These are phyloP conservation scores for Ramphastos sulfuratus DNA, from an alignment of 2,113 vertebrate genomes.

Conservation along the genomic window DNA sequence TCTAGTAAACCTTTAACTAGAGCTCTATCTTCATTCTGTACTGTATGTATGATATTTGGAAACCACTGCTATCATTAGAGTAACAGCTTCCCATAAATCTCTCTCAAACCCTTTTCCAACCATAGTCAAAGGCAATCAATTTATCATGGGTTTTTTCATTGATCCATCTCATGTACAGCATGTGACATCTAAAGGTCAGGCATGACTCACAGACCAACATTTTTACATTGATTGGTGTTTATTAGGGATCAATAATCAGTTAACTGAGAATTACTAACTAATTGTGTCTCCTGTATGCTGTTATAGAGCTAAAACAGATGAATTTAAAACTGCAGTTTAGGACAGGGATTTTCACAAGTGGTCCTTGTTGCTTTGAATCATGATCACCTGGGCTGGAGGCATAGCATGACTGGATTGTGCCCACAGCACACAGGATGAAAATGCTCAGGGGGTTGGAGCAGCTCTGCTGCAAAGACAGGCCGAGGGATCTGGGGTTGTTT, in stretches of 20 bases:
- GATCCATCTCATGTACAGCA: background rate
- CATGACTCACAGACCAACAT: background rate
- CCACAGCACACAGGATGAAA: accelerated
- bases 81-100: background rate
- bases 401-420: accelerated
- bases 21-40: background rate
- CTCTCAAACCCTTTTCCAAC: background rate
- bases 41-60: background rate
- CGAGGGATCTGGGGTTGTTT: too few species aligned
- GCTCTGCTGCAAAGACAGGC: too few species aligned
- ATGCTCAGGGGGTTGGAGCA: too few species aligned
- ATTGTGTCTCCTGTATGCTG: background rate
- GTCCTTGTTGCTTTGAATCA: background rate
- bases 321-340: background rate
- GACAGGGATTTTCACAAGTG: background rate
- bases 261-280: background rate
- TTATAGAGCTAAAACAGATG: background rate
- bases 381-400: background rate
- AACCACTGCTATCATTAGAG: background rate
- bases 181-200: background rate
- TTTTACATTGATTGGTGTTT: background rate
- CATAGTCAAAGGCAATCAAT: background rate
- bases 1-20: background rate
- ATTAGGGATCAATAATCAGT: background rate
- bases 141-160: background rate